phyloP scores from a whole-genome alignment of 2,797 vertebrate species.

The Cryptoblepharus egeriae region DNA sequence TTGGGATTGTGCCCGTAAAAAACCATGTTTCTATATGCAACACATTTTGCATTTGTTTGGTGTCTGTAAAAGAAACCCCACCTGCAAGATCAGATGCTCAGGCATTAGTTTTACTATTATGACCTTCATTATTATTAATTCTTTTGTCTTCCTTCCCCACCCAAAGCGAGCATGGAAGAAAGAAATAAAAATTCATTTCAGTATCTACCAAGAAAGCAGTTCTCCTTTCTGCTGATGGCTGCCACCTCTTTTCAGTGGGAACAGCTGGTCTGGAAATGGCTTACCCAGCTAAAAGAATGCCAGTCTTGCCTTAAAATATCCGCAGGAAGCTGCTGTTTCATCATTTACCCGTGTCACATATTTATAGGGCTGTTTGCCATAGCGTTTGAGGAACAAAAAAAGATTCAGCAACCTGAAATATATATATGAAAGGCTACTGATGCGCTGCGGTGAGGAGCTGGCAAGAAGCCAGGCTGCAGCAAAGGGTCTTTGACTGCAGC shows the following conservation, averaged over 20 bases:
- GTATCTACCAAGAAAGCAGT: constrained; percentile 60
- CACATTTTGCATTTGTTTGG: background rate
- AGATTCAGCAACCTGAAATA: no score
- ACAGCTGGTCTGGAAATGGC: constrained; percentile 76
- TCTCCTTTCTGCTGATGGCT: constrained; percentile 69
- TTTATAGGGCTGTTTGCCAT: constrained; percentile 74
- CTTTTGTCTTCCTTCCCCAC: constrained; percentile 54
- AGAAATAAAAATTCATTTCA: constrained; percentile 67
- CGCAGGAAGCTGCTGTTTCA: constrained; percentile 74
- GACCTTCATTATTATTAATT: constrained; percentile 18
- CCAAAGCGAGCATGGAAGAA: constrained; percentile 50
- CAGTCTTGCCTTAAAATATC: constrained; percentile 74
- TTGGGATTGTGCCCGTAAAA: no score
- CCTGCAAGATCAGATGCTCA: background rate
- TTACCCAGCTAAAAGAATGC: constrained; percentile 73
- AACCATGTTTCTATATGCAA: background rate
- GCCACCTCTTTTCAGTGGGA: constrained; percentile 72
- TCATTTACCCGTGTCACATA: constrained; percentile 75
- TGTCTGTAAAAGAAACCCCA: background rate
- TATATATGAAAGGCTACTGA: constrained; percentile 67
- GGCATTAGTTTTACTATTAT: constrained; percentile 8
- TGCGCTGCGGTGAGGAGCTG: constrained; percentile 29
- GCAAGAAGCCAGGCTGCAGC: no score
- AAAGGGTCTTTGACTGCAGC: no score
- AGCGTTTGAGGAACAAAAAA: constrained; percentile 71